Evolutionary conservation across 2,888 invertebrate genomes (phyloP), one percentile per base, ranked within the genome.

Genomic region (Cremastinae sp.): DNA sequence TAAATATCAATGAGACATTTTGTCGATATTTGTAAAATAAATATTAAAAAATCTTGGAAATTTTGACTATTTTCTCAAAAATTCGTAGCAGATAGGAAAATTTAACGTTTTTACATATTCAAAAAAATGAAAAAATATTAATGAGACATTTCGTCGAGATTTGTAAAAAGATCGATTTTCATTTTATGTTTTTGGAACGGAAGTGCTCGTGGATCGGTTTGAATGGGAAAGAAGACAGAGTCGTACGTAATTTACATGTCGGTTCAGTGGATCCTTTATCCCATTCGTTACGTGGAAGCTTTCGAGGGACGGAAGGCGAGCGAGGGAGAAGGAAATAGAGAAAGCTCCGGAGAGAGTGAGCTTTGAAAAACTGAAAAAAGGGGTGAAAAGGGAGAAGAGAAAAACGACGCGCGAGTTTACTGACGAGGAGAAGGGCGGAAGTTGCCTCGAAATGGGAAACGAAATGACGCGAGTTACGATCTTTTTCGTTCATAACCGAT

Each of bases 251-350:
- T 76, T 72, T 73, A 73, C 62, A 76, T 76, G 58, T 53, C 76
- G 73, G 68, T 69, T 76, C 72, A 58, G 41, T 73, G 76, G 37
- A 73, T 73, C 76, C 76, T 76, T 76, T 76, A 76, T 76, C 58
- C 18, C 73, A 59, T 76, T 76, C 68, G 72, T 76, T 73, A 73
- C 47, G 39, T 55, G 58, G 68, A 56, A 41, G 28, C 28, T n/a
- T n/a, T n/a, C n/a, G n/a, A n/a, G n/a, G n/a, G n/a, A n/a, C n/a
- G n/a, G n/a, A n/a, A n/a, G n/a, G n/a, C n/a, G n/a, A n/a, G n/a
- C n/a, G n/a, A n/a, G n/a, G n/a, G n/a, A n/a, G n/a, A n/a, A n/a
- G 45, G 47, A 64, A 56, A 65, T 62, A 64, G 53, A 39, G 51
- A 58, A 22, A 59, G 35, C 43, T 39, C 58, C 18, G 14, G 35